phyloP scores from a whole-genome alignment of 1,140 invertebrate genomes.

The Armadillidium nasatum region DNA sequence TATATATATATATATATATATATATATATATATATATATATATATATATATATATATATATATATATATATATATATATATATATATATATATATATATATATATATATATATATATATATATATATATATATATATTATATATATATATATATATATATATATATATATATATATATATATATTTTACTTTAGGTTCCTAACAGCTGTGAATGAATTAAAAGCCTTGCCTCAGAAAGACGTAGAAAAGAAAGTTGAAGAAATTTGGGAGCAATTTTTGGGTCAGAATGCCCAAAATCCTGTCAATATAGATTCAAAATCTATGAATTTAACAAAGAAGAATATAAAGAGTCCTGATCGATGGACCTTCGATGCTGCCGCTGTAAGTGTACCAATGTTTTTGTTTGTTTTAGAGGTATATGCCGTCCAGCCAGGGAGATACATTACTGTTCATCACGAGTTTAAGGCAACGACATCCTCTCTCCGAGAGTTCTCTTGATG shows the following conservation, averaged over 20 bases:
- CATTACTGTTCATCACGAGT: not conserved
- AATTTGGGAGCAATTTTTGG: constrained; percentile 93
- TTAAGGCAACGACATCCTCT: not conserved
- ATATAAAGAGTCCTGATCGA: constrained; percentile 74
- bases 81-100: constrained; percentile 28
- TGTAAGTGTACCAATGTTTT: constrained; percentile 55
- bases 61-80: constrained; percentile 1
- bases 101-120: constrained; percentile 25
- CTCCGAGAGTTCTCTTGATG: not conserved
- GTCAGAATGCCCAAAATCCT: constrained; percentile 87
- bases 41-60: too few relatives aligned
- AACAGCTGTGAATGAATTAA: constrained; percentile 90
- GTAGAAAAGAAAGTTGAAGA: constrained; percentile 80
- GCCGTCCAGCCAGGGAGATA: not conserved
- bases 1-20: too few relatives aligned
- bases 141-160: constrained; percentile 10
- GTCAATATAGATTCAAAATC: constrained; percentile 94
- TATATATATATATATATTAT: constrained; percentile 19
- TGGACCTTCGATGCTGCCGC: constrained; percentile 97
- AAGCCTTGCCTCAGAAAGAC: constrained; percentile 75
- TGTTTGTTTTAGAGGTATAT: not conserved
- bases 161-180: constrained; percentile 1
- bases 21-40: too few relatives aligned
- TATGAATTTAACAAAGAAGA: constrained; percentile 70
- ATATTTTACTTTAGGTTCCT: constrained; percentile 75